phyloP scores from a whole-genome alignment of 2,797 vertebrate species.

The Phyllotis vaccarum region DNA sequence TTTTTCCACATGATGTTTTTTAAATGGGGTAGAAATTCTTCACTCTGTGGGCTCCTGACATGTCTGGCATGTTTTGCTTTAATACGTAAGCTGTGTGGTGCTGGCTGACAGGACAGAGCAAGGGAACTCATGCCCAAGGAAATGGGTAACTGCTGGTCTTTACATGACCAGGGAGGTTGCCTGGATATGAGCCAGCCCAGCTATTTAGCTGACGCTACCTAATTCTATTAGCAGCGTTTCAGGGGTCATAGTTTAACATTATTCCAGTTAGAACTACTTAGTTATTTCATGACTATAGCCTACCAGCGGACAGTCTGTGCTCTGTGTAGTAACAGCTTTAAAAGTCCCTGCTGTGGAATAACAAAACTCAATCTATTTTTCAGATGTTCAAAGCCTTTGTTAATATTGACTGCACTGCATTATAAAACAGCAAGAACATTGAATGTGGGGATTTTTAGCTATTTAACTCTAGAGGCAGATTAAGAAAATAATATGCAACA shows the following conservation, averaged over 20 bases:
- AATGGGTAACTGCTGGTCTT: constrained; percentile 20
- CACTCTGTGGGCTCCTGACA: not conserved
- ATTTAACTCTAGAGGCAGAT: not conserved
- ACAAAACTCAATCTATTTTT: not conserved
- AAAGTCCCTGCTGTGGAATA: constrained; percentile 64
- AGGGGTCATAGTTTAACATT: not conserved
- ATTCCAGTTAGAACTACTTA: constrained; percentile 21
- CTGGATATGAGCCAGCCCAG: constrained; percentile 10
- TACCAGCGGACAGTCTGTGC: not conserved
- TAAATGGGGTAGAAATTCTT: not conserved
- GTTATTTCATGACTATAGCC: not conserved
- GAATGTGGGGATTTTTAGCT: not conserved
- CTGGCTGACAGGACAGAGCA: not conserved
- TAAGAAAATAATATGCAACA: not conserved
- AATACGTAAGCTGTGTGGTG: not conserved
- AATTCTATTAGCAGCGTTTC: not conserved
- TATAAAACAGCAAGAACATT: not conserved
- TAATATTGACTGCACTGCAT: not conserved
- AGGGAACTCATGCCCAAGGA: not conserved
- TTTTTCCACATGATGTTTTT: not conserved
- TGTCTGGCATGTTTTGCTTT: not conserved
- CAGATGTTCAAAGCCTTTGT: not conserved
- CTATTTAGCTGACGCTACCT: not conserved
- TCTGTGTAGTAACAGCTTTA: not conserved
- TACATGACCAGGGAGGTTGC: not conserved